Evolutionary conservation across 2,888 invertebrate genomes (phyloP).

Genomic region (Cheilosia scutellata): DNA sequence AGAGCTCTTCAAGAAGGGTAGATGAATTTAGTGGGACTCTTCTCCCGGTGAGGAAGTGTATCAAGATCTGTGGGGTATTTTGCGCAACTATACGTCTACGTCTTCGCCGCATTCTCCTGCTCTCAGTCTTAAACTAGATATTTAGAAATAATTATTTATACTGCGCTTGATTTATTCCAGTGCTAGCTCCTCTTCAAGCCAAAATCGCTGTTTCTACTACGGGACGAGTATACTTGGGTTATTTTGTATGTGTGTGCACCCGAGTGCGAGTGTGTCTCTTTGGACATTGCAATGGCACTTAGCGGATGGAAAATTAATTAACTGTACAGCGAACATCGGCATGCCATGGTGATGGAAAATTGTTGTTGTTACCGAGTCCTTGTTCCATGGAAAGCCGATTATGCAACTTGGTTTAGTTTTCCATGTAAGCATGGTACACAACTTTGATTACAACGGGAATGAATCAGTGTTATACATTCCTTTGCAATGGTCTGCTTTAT

Average conservation of each 20-base stretch:
- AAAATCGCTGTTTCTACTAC: background rate
- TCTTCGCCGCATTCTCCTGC: background rate
- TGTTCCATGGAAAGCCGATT: conserved; percentile 69
- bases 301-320: conserved; percentile 70
- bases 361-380: conserved; percentile 23
- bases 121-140: conserved; percentile 57
- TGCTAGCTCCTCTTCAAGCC: background rate
- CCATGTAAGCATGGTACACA: conserved; percentile 4
- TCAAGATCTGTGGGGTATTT: conserved; percentile 54
- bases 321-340: conserved; percentile 55
- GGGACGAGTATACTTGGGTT: background rate
- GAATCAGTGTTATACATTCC: conserved; percentile 49
- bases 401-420: conserved; percentile 68
- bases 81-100: background rate
- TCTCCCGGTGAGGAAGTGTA: conserved; percentile 9
- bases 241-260: background rate
- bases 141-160: conserved; percentile 76
- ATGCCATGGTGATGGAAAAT: conserved; percentile 47
- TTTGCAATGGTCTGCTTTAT: background rate
- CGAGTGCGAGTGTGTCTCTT: conserved; percentile 46
- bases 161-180: conserved; percentile 61
- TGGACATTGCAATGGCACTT: conserved; percentile 58
- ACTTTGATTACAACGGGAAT: conserved; percentile 58
- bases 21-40: conserved; percentile 22
- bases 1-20: conserved; percentile 31